phyloP scores from a whole-genome alignment of 2,888 invertebrate genomes.

The Campopleginae sp. region DNA sequence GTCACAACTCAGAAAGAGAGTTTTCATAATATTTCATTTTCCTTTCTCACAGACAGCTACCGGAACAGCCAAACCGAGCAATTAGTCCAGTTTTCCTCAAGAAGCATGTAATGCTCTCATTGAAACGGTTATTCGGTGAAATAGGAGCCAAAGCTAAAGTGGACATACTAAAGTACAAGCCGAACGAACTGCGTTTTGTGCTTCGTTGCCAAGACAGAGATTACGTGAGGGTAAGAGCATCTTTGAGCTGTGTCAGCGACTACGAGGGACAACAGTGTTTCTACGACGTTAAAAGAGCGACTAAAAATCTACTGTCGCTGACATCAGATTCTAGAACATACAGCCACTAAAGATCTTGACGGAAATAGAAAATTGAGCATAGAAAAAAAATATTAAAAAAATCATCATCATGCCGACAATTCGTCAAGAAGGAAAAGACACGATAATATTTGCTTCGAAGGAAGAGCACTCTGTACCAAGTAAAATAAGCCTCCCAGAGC shows the following conservation, averaged over 20 bases:
- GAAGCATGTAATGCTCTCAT: conserved; percentile 85
- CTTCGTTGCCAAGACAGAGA: conserved; percentile 85
- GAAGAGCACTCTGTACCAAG: conserved; percentile 92
- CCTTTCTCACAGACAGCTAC: conserved; percentile 84
- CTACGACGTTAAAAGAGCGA: conserved; percentile 86
- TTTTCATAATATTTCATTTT: not conserved
- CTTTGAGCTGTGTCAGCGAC: conserved; percentile 85
- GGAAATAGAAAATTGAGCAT: conserved; percentile 13
- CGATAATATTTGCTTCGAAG: conserved; percentile 92
- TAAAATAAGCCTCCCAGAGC: conserved; percentile 88
- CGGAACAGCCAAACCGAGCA: conserved; percentile 80
- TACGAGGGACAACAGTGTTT: conserved; percentile 85
- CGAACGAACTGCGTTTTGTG: conserved; percentile 84
- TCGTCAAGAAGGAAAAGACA: conserved; percentile 89
- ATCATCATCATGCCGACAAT: conserved; percentile 76
- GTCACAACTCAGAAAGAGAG: no score
- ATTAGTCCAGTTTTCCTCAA: conserved; percentile 86
- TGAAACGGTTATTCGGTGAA: conserved; percentile 86
- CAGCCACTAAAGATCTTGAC: conserved; percentile 71
- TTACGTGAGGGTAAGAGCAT: conserved; percentile 86
- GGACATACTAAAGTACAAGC: conserved; percentile 87
- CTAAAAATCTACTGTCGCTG: conserved; percentile 82
- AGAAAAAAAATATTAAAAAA: conserved; percentile 35
- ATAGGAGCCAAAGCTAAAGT: conserved; percentile 85
- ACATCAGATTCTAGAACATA: conserved; percentile 78